Base-by-base conservation (phyloP, 1,140 invertebrate species). In the Oryctes rhinoceros region DNA sequence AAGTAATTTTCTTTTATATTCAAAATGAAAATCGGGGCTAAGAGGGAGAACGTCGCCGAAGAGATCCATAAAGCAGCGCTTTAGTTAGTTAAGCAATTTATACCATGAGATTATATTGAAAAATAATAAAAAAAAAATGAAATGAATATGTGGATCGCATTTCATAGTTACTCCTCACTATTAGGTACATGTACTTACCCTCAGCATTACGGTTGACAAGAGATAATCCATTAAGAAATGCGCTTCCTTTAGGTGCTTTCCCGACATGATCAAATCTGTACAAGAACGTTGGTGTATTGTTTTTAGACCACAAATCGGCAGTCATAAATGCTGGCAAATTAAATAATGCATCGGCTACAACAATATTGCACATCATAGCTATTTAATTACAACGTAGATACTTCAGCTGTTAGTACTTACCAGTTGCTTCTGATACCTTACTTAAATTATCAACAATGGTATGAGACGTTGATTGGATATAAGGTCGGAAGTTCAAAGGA, bases 231-330 rank as follows among this genome's bases (percentile, higher is more conserved):
- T 87, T 86, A 1, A 94, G 86, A 83, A 94, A 94, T 65, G 89
- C 88, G 9, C 89, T 88, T 5, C 92, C 92, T 77, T 90, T 90
- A 11, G 88, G 91, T 39, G 89, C 87, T 76, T 91, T 92, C 9
- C 91, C 90, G 10, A 89, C 87, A 80, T 94, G 91, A 79, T 95
- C 93, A 83, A 95, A 95, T 83, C 92, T 92, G 84, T 94, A 95
- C 30, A 95, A 88, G 83, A 90, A 94, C 0, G 92, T 89, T 0
- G 91, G 89, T 0, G 90, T 89, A 3, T 87, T 86, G 7, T 11
- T 78, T 81, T 88, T 89, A 0, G 91, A 90, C 94, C 94, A 94
- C 7, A 91, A 87, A 53, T 91, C 86, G 0, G 91, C 91, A 7
- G 92, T 93, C 15, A 94, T 85, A 83, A 93, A 94, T 1, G 93